Evolutionary conservation across 1,140 invertebrate species (phyloP).

Genomic region (Bicyclus anynana): DNA sequence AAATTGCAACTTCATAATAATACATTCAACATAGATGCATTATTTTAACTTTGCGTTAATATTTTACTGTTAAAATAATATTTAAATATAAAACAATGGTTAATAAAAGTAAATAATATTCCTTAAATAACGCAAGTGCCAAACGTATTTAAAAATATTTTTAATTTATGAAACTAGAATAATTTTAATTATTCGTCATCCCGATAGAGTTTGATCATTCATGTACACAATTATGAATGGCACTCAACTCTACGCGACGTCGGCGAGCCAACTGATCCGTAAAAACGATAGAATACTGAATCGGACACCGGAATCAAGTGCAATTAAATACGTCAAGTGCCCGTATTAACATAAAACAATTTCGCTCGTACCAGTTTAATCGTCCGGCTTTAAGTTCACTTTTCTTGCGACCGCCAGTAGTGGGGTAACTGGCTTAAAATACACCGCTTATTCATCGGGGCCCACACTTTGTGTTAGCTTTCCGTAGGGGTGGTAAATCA

Average conservation of each 20-base stretch:
- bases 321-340: background rate
- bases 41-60: too few species aligned
- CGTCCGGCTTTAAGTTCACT: slow-evolving; percentile 56
- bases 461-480: slow-evolving; percentile 64
- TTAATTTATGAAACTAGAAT: too few species aligned
- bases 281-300: background rate
- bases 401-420: slow-evolving; percentile 51
- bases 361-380: slow-evolving; percentile 49
- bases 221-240: background rate
- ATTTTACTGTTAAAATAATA: too few species aligned
- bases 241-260: background rate
- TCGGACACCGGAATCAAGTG: background rate
- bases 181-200: too few species aligned
- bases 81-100: too few species aligned
- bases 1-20: too few species aligned
- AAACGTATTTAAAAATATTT: too few species aligned
- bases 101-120: too few species aligned
- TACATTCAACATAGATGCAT: too few species aligned
- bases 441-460: slow-evolving; percentile 46
- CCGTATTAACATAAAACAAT: slow-evolving; percentile 19
- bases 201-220: background rate
- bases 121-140: too few species aligned
- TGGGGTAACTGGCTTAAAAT: slow-evolving; percentile 69
- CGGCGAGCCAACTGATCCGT: background rate
- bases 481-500: slow-evolving; percentile 54